Evolutionary conservation across 2,888 invertebrate genomes (phyloP).

Genomic region (Odontothrips loti): DNA sequence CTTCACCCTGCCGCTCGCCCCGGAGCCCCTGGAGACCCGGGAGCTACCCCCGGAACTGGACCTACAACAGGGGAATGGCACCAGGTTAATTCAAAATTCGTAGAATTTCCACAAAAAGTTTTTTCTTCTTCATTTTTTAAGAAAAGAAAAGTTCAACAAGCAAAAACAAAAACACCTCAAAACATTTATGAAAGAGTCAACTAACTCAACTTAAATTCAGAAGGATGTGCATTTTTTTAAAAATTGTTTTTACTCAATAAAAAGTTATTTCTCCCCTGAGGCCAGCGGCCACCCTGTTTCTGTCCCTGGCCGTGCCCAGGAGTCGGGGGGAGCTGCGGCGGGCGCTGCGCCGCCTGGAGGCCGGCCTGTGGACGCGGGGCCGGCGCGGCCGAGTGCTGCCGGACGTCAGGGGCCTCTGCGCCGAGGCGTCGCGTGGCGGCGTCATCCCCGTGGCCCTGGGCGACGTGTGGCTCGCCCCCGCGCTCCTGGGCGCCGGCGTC

Average conservation of each 20-base stretch:
- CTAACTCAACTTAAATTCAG: neutral
- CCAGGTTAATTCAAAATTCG: neutral
- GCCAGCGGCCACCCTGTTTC: too few species aligned
- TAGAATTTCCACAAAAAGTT: too few species aligned
- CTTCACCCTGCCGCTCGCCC: conserved; percentile 11
- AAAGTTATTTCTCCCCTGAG: neutral
- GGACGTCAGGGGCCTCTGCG: neutral
- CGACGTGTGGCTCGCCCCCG: conserved; percentile 9
- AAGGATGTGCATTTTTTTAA: too few species aligned
- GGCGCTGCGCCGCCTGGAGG: conserved; percentile 16
- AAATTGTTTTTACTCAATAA: too few species aligned
- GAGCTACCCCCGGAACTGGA: neutral
- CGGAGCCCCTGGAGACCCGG: neutral
- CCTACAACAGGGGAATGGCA: neutral
- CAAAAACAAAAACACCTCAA: neutral
- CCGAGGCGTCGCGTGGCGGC: conserved; percentile 5
- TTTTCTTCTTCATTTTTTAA: too few species aligned
- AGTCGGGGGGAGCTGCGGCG: neutral
- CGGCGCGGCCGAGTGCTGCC: neutral
- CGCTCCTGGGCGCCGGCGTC: conserved; percentile 5
- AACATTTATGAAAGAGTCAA: neutral
- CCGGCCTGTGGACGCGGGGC: conserved; percentile 3
- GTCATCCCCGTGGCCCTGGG: conserved; percentile 9
- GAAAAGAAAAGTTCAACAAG: too few species aligned
- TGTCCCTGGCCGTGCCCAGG: neutral